Evolutionary conservation across 64 coral and sea anemone genomes (phyloP).

Genomic region (Actinia tenebrosa): DNA sequence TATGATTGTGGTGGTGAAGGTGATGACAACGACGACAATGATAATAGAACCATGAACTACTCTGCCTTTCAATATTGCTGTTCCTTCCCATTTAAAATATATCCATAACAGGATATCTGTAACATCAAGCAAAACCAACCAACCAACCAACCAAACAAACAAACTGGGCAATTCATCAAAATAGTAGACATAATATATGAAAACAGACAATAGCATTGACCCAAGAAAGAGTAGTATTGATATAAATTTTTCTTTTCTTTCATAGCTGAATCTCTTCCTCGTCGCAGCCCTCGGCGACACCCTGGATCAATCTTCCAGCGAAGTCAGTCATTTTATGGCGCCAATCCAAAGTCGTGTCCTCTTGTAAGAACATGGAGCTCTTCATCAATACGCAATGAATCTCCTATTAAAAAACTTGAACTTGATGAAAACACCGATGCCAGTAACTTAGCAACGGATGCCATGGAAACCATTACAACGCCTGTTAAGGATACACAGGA

Average conservation of each 20-base stretch:
- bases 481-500: constrained; percentile 13
- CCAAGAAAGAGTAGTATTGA: not conserved
- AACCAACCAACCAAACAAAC: too few relatives aligned
- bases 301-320: constrained; percentile 53
- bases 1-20: not conserved
- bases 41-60: too few relatives aligned
- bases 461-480: not conserved
- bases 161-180: too few relatives aligned
- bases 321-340: constrained; percentile 84
- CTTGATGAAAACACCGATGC: not conserved
- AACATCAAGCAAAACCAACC: too few relatives aligned
- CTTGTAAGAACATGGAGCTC: constrained; percentile 61
- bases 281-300: constrained; percentile 48
- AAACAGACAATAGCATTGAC: not conserved
- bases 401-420: constrained; percentile 24
- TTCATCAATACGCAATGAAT: not conserved
- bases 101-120: too few relatives aligned
- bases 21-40: not conserved
- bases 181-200: too few relatives aligned
- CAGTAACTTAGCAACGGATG: not conserved
- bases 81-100: too few relatives aligned
- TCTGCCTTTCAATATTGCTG: too few relatives aligned
- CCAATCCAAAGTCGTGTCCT: constrained; percentile 40
- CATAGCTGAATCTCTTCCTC: constrained; percentile 49
- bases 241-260: not conserved